Base-by-base conservation (phyloP, 1,140 invertebrate genomes). In the Polypedilum pembai region DNA sequence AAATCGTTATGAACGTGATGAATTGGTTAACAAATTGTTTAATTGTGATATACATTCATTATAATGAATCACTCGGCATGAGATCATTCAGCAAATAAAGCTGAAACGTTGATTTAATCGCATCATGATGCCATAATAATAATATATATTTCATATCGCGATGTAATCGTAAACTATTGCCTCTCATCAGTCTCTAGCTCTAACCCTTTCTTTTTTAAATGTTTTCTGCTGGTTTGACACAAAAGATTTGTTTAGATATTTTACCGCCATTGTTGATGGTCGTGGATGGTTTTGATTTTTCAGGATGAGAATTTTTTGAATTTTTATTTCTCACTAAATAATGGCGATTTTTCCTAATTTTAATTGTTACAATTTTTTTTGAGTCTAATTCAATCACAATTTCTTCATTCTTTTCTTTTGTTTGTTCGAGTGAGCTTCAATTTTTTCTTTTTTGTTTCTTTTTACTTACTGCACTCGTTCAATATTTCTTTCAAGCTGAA, bases 11-110 rank as follows among this genome's bases (percentile, higher is more conserved):
- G 45, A 69, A 21, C 17, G 65, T 20, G 65, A 69, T 69, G 65
- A 69, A 69, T 18, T 69, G 65, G 65, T 69, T 69, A 69, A 69
- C 65, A 69, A 69, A 69, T 69, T 69, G 65, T 69, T 69, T 69
- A 69, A 69, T 69, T 69, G 65, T 69, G 65, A 69, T 69, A 69
- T 69, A 56, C n/a, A n/a, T 56, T 56, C 45, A 56, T 56, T n/a
- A 33, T 33, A 33, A 33, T 56, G 45, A 69, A 21, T 69, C 20
- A 21, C 65, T 18, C 65, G 65, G 65, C 65, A 69, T 69, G 65
- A 69, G 65, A 69, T 69, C 65, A 69, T 8, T 69, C 4, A 69
- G 65, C 17, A 69, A 69, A 69, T 69, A 69, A 69, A 69, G 65
- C 45, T n/a, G 45, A 56, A 69, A 10, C 17, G 17, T 69, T 69